Evolutionary conservation across 2,113 vertebrate genomes (phyloP).

Genomic region (Microcebus ravelobensis): DNA sequence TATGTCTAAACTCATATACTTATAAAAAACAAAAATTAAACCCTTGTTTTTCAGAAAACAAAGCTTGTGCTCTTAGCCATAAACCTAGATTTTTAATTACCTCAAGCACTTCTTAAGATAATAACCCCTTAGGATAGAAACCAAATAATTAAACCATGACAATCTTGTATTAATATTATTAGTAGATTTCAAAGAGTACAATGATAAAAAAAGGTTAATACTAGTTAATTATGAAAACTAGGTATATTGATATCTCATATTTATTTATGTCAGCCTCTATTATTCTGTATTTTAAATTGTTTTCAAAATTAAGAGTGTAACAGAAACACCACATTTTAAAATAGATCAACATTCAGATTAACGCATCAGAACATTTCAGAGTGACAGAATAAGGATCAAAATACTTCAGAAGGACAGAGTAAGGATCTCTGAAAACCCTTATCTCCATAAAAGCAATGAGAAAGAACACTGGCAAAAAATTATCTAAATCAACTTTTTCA

Average conservation of each 20-base stretch:
- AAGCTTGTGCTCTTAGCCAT: not conserved
- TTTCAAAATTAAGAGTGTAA: constrained; percentile 26
- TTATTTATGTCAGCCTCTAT: not conserved
- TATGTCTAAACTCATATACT: not conserved
- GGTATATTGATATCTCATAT: not conserved
- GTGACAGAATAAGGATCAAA: not conserved
- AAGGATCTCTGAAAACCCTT: not conserved
- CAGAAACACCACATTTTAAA: not conserved
- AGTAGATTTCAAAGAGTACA: not conserved
- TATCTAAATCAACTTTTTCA: constrained; percentile 1
- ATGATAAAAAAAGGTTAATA: not conserved
- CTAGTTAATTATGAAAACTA: not conserved
- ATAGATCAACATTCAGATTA: not conserved
- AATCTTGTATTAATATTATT: constrained; percentile 7
- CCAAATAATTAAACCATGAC: not conserved
- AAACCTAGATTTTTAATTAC: not conserved
- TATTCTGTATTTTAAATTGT: not conserved
- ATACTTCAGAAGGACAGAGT: not conserved
- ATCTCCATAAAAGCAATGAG: not conserved
- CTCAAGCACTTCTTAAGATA: not conserved
- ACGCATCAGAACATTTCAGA: not conserved
- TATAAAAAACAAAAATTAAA: constrained; percentile 50
- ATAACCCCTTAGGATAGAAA: not conserved
- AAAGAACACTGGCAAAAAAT: not conserved
- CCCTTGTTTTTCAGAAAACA: not conserved